Conservation (phyloP, 2,888 invertebrate species). For the Dexiosoma caninum region DNA sequence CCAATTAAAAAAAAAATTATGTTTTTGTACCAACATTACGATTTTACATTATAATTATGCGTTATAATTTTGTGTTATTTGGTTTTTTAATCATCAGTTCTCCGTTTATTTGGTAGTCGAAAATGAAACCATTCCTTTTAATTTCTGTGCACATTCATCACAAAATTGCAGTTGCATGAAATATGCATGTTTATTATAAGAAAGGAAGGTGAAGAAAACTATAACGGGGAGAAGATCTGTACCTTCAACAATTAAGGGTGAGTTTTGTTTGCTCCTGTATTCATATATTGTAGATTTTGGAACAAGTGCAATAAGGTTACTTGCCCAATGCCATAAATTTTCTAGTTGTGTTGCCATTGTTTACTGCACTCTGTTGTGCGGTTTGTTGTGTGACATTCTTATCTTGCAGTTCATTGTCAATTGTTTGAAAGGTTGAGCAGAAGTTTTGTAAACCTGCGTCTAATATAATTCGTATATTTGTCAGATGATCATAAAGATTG, state of each 20-base stretch:
- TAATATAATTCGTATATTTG: constrained; percentile 26
- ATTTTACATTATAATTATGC: too few species aligned
- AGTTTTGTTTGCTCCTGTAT: background rate
- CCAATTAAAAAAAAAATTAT: too few species aligned
- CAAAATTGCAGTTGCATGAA: constrained; percentile 36
- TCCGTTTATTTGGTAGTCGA: too few species aligned
- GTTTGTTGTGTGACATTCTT: constrained; percentile 77
- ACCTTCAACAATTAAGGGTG: constrained; percentile 32
- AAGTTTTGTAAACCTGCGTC: constrained; percentile 43
- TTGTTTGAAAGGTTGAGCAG: constrained; percentile 4
- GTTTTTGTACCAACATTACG: too few species aligned
- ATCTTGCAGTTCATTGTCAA: constrained; percentile 74
- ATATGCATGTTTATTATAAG: constrained; percentile 18
- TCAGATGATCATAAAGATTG: constrained; percentile 60
- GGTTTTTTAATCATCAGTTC: too few species aligned
- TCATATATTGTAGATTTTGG: background rate
- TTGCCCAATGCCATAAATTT: constrained; percentile 65
- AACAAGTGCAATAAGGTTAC: constrained; percentile 28
- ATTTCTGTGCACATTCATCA: background rate
- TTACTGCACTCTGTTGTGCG: constrained; percentile 65
- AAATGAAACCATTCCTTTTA: constrained; percentile 29
- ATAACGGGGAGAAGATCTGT: background rate
- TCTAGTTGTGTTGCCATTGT: constrained; percentile 63
- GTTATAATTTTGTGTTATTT: too few species aligned
- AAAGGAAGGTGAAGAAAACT: background rate